These are phyloP conservation scores for Sceliomorpha sp. DNA, from an alignment of 2,888 invertebrate species.

Conservation along the genomic window DNA sequence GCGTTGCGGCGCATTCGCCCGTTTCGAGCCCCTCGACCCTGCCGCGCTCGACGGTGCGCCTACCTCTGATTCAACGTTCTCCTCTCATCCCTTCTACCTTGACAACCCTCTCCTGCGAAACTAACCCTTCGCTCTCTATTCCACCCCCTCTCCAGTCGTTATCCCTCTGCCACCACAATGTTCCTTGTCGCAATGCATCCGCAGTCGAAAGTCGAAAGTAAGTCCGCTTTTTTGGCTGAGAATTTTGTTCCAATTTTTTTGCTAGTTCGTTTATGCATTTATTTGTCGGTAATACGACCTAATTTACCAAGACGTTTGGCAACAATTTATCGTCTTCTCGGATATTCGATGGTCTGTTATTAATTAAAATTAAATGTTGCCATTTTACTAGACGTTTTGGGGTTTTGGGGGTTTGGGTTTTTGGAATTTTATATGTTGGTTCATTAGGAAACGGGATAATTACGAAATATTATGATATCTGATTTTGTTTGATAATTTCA, in stretches of 20 bases:
- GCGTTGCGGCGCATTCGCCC: constrained; percentile 73
- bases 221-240: constrained; percentile 26
- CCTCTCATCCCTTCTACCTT: constrained; percentile 36
- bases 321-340: no score
- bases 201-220: constrained; percentile 68
- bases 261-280: no score
- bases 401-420: no score
- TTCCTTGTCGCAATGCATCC: constrained; percentile 78
- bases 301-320: no score
- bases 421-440: no score
- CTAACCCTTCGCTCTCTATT: constrained; percentile 37
- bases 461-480: no score
- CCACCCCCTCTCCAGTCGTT: constrained; percentile 44
- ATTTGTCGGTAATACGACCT: no score
- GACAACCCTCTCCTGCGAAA: constrained; percentile 37
- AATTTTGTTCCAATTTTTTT: constrained; percentile 17
- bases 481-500: no score
- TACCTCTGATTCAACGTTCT: constrained; percentile 46
- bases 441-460: no score
- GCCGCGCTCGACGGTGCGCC: constrained; percentile 35
- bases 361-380: no score
- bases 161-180: constrained; percentile 51
- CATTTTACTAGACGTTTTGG: no score
- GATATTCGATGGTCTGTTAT: no score
- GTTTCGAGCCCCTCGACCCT: constrained; percentile 40